Evolutionary conservation across 2,113 vertebrate genomes (phyloP), one percentile per base, ranked within the genome.

Genomic region (Neolamprologus ventralis): DNA sequence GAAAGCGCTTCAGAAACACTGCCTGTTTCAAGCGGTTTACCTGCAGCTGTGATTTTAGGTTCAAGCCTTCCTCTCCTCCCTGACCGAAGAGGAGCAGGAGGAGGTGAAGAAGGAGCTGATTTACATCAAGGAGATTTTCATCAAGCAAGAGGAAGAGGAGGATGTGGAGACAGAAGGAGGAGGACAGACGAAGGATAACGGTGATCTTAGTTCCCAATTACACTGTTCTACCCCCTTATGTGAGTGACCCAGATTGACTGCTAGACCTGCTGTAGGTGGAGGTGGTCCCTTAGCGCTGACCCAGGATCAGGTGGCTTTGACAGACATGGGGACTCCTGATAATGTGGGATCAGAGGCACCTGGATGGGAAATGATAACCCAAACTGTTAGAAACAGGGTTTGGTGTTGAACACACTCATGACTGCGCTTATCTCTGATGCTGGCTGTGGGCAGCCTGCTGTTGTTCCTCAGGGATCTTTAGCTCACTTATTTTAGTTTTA

Each of bases 61-160:
- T 92, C 98, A 99, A 92, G 96, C 96, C 3, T 97, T 97, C 95
- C 97, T 99, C 92, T 95, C 96, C 86, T 96, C 97, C 3, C 92
- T 99, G 87, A 91, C 89, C 75, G 97, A 96, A 92, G 97, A 98
- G 81, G 95, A 97, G 60, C 94, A 98, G 93, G 97, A 99, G 75
- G 92, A 93, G 80, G 75, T 97, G 88, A 99, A 98, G 96, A 96
- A 95, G 73, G 97, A 97, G 89, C 96, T 99, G 90, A 97, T 99
- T 94, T 95, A 96, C 80, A 98, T 99, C 93, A 99, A 98, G 94
- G 97, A 98, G 42, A 96, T 99, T 94, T 99, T 99, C 92, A 78
- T 97, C 75, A 86, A 81, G 71, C 86, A 26, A 91, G 95, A 96
- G 35, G 97, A 97, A 82, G 97, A 97, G 37, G 94, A 94, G n/a